These are phyloP conservation scores for Ophion ventricosus DNA, from an alignment of 2,888 invertebrate genomes.

Conservation along the genomic window DNA sequence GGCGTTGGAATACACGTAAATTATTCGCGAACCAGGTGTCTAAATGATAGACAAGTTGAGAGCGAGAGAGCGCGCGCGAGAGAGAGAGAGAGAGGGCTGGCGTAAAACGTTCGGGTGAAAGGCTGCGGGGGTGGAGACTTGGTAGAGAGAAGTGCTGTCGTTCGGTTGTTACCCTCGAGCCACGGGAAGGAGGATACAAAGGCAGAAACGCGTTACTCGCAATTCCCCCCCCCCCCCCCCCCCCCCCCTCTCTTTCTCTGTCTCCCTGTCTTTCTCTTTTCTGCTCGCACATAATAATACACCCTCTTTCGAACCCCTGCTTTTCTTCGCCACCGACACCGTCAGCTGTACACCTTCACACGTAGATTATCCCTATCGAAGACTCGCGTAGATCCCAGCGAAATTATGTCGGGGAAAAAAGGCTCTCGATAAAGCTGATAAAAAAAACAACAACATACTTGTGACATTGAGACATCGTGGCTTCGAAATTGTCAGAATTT, in stretches of 20 bases:
- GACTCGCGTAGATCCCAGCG: slow-evolving; percentile 1
- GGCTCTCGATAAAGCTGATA: not conserved
- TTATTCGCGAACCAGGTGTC: slow-evolving; percentile 54
- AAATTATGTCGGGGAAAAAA: not conserved
- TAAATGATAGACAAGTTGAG: slow-evolving; percentile 61
- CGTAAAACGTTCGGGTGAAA: slow-evolving; percentile 50
- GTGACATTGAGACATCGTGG: not conserved
- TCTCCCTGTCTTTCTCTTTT: slow-evolving; percentile 38
- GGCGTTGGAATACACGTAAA: slow-evolving; percentile 43
- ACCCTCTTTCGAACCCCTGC: slow-evolving; percentile 15
- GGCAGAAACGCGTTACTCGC: slow-evolving; percentile 39
- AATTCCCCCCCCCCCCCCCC: slow-evolving; percentile 10
- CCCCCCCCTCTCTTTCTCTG: slow-evolving; percentile 64
- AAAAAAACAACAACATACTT: not conserved
- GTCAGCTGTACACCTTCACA: slow-evolving; percentile 78
- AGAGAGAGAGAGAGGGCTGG: slow-evolving; percentile 2
- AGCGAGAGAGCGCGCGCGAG: not conserved
- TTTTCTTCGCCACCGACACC: slow-evolving; percentile 66
- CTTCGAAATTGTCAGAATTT: not conserved
- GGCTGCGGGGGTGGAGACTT: slow-evolving; percentile 3
- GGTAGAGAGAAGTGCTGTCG: slow-evolving; percentile 34
- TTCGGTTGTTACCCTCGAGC: slow-evolving; percentile 56
- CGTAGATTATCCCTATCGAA: slow-evolving; percentile 77
- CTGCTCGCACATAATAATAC: not conserved
- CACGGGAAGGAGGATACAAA: slow-evolving; percentile 47